Base-by-base conservation (phyloP, 2,888 invertebrate genomes). In the Trachelus tabidus region DNA sequence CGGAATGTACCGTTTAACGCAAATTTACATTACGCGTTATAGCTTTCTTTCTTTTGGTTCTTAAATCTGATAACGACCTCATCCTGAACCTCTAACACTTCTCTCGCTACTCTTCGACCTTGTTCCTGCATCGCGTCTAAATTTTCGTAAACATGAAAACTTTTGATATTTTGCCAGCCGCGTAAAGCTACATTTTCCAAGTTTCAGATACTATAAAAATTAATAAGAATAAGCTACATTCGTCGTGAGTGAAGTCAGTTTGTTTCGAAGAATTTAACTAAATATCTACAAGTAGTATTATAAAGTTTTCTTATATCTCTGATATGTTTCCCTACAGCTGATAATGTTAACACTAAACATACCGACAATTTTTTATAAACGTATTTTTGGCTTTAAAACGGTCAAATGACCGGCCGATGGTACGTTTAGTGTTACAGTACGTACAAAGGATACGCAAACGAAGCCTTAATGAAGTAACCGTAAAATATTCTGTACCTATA, bases 1-100 rank as follows among this genome's bases (percentile, higher is more conserved):
- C 76, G 83, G 83, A 84, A 85, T 85, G 81, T 83, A 80, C 76
- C 76, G 77, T 73, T 73, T 79, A 34, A 76, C 69, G 69, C 79
- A 77, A 73, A 79, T 78, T 23, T 56, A 23, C 23, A 56, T 56
- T 56, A 56, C 56, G 23, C 9, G 77, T 56, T 34, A 69, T 74
- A 35, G 56, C 37, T 76, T 12, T 37, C 35, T 34, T 30, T 34
- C 73, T 35, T 71, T 73, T 68, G 35, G 33, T 33, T 71, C 40
- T 9, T 23, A 56, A 23, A 9, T 23, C 6, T 56, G 56, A 56
- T 56, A 56, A 23, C 23, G 56, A 56, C 2, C 56, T 56, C 56
- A 23, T 56, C 23, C 23, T 23, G 56, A 56, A 56, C 23, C 56
- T 56, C 9, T 2, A 9, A 23, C 56, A 2, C 56, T 23, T 23